These are phyloP conservation scores for Malthinus flaveolus DNA, from an alignment of 2,888 invertebrate genomes.

Conservation along the genomic window DNA sequence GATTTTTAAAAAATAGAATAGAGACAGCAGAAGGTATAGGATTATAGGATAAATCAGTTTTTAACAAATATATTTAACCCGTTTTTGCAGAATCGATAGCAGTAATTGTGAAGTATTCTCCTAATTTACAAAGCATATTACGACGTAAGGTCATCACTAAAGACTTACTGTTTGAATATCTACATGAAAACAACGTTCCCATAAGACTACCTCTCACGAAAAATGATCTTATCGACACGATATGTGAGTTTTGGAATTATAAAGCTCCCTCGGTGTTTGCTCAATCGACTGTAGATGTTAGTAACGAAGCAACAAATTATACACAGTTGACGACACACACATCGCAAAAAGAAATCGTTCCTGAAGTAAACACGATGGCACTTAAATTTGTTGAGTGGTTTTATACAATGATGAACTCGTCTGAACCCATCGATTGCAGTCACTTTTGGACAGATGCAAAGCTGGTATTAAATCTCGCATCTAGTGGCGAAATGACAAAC, in stretches of 20 bases:
- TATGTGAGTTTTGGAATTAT: constrained; percentile 55
- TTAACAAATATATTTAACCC: neutral
- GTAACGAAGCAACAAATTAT: neutral
- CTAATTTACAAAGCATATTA: constrained; percentile 55
- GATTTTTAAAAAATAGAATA: constrained; percentile 43
- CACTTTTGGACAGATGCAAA: constrained; percentile 63
- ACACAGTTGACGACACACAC: no score
- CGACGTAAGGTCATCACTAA: constrained; percentile 58
- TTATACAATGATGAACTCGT: constrained; percentile 55
- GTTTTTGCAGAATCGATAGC: constrained; percentile 57
- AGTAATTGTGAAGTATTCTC: constrained; percentile 57
- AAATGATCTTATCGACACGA: constrained; percentile 54
- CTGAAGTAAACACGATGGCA: constrained; percentile 55
- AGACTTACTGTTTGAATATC: constrained; percentile 59
- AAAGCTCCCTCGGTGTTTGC: neutral
- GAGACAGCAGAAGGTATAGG: constrained; percentile 42
- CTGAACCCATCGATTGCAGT: constrained; percentile 50
- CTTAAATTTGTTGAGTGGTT: constrained; percentile 64
- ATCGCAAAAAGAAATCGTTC: neutral
- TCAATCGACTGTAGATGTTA: no score
- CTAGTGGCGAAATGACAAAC: constrained; percentile 36
- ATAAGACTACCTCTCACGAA: constrained; percentile 58
- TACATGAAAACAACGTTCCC: constrained; percentile 55
- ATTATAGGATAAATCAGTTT: neutral
- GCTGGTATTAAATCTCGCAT: constrained; percentile 46